Evolutionary conservation across 2,797 vertebrate species (phyloP), one percentile per base, ranked within the genome.

Genomic region (Diglossa cyanea): DNA sequence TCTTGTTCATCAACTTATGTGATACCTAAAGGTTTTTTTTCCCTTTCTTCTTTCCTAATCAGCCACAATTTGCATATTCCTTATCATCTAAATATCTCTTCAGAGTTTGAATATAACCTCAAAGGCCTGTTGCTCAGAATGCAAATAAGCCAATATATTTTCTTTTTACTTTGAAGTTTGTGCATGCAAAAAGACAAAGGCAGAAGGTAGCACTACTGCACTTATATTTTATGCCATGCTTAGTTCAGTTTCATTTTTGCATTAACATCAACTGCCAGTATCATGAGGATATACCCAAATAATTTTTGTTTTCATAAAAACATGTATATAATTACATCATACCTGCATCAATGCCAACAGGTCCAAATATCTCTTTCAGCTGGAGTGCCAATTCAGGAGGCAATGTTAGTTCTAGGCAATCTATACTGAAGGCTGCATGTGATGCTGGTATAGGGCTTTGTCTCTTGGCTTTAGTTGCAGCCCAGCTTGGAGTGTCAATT

Each of bases 281-380:
- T 31, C 5, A 37, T 0, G 3, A 86, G 8, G 28, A 90, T n/a
- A n/a, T 58, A 66, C 4, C 5, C 19, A 44, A 61, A 5, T 13
- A 31, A 7, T 5, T 37, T 66, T 60, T 54, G 31, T 72, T 83
- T 70, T 24, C 30, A 45, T 53, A 65, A 72, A 76, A 67, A 61
- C 23, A 53, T 5, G 6, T 26, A 31, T 39, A 54, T 35, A 81
- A 76, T 72, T 57, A 58, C 35, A 37, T n/a, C 88, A 97, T 99
- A 99, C 99, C 99, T 99, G 98, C 98, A 95, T 99, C 98, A 89
- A 99, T 95, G 85, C 99, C 99, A 74, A 99, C 99, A 51, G 99
- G 99, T n/a, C 99, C 99, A 96, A 99, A 99, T 92, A 99, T 98
- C 92, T 99, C 99, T 81, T 97, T 98, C 45, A 99, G 97, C 40